Conservation (phyloP, 2,113 vertebrate genomes). For the Amia ocellicauda region DNA sequence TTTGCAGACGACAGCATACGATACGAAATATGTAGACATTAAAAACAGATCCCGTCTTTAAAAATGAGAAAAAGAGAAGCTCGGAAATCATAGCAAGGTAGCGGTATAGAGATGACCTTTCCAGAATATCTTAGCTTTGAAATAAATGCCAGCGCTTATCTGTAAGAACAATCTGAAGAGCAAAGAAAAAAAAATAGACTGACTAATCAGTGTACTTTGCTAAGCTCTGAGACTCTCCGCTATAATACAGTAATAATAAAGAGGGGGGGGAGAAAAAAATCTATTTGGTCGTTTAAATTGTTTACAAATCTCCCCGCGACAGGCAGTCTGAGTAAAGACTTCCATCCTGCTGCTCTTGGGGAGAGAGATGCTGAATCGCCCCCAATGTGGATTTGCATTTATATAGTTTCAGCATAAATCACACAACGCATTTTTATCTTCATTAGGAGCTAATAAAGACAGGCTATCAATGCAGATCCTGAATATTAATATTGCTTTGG, state of each 20-base stretch:
- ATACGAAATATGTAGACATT: too few species aligned
- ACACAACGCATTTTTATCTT: slow-evolving; percentile 58
- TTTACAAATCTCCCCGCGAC: slow-evolving; percentile 40
- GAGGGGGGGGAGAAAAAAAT: slow-evolving; percentile 28
- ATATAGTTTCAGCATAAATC: slow-evolving; percentile 50
- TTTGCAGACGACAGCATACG: too few species aligned
- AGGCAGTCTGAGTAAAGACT: slow-evolving; percentile 30
- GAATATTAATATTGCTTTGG: slow-evolving; percentile 39
- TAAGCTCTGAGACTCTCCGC: slow-evolving; percentile 5
- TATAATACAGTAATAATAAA: slow-evolving; percentile 29
- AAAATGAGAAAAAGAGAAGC: too few species aligned
- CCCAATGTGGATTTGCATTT: slow-evolving; percentile 63
- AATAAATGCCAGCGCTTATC: neutral
- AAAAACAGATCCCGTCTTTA: too few species aligned
- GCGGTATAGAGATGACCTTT: slow-evolving; percentile 9
- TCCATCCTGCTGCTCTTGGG: slow-evolving; percentile 32
- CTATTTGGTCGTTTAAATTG: slow-evolving; percentile 46
- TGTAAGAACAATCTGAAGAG: neutral
- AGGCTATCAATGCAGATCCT: slow-evolving; percentile 39
- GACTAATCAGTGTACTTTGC: neutral
- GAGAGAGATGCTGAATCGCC: slow-evolving; percentile 30
- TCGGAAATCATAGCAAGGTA: too few species aligned
- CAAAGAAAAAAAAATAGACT: slow-evolving; percentile 6
- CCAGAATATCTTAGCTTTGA: slow-evolving; percentile 14
- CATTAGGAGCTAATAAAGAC: slow-evolving; percentile 63